Evolutionary conservation across 2,113 vertebrate species (phyloP).

Genomic region (Orycteropus afer): DNA sequence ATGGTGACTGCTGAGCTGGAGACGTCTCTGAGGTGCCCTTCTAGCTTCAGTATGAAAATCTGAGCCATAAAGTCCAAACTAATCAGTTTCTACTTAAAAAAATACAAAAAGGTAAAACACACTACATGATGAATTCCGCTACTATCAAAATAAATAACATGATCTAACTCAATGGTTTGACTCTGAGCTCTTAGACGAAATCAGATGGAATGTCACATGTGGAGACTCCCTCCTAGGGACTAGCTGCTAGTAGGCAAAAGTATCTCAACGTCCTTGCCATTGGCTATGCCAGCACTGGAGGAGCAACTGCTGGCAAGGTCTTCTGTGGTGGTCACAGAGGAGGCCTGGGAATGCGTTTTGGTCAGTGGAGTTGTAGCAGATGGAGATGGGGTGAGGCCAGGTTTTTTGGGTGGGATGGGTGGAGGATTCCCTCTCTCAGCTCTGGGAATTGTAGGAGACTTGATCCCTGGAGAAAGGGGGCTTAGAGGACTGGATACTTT

Average conservation of each 20-base stretch:
- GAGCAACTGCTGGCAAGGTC: constrained; percentile 91
- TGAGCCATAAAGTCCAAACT: constrained; percentile 80
- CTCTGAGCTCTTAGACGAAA: constrained; percentile 76
- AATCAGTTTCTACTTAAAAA: constrained; percentile 81
- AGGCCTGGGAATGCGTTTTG: constrained; percentile 82
- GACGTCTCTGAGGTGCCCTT: constrained; percentile 79
- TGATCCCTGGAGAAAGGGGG: constrained; percentile 89
- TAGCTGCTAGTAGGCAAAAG: constrained; percentile 93
- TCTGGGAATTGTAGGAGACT: constrained; percentile 93
- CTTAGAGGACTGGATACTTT: constrained; percentile 89
- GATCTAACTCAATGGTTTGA: constrained; percentile 80
- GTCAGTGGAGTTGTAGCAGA: constrained; percentile 84
- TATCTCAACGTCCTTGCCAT: constrained; percentile 93
- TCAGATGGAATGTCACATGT: constrained; percentile 79
- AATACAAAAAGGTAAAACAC: constrained; percentile 74
- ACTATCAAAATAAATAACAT: constrained; percentile 90
- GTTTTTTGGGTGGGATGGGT: constrained; percentile 97
- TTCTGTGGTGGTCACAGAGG: constrained; percentile 77
- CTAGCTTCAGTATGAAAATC: constrained; percentile 82
- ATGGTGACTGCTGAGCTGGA: constrained; percentile 65
- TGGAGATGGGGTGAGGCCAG: constrained; percentile 93
- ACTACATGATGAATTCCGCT: constrained; percentile 83
- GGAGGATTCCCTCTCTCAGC: constrained; percentile 95
- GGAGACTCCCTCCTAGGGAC: constrained; percentile 66
- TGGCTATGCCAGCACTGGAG: constrained; percentile 85